Evolutionary conservation across 2,888 invertebrate species (phyloP), one percentile per base, ranked within the genome.

Genomic region (Tholera decimalis): DNA sequence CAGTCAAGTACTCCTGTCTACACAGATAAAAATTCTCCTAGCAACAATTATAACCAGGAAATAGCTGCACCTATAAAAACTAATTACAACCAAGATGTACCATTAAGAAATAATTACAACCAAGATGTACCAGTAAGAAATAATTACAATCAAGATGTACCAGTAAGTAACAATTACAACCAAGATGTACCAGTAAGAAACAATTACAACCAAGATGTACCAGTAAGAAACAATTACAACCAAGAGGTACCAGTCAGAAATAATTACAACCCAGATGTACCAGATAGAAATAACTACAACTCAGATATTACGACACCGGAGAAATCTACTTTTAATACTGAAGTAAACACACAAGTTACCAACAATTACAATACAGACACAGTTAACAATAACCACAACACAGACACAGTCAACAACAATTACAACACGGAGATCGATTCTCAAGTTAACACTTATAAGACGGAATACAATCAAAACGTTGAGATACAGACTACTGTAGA

Each of bases 401-500:
- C 70, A 18, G 77, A 83, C n/a, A n/a, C n/a, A n/a, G n/a, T n/a
- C n/a, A n/a, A n/a, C n/a, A n/a, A n/a, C n/a, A 78, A 44, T 54
- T 79, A 80, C 41, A 79, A 73, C 11, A 66, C 70, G 18, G 77
- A 83, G 24, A 63, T 60, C n/a, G 57, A 63, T 55, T 39, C 68
- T 35, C 73, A 76, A 35, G 57, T 56, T n/a, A 78, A 76, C 55
- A 67, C 56, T n/a, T 72, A 72, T 30, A 80, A 80, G 22, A 81
- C 84, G 26, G 85, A 87, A 62, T 84, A 88, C 47, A 86, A 80
- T 50, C 86, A 81, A 66, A 87, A 83, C 54, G 57, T 82, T 59
- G 88, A 91, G 59, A 83, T 83, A 33, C 87, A 89, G 69, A 65
- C 88, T 1, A 74, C 88, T 35, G 63, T 65, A 60, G 76, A 77